phyloP scores from a whole-genome alignment of 2,113 vertebrate genomes.

The Oceanites oceanicus region DNA sequence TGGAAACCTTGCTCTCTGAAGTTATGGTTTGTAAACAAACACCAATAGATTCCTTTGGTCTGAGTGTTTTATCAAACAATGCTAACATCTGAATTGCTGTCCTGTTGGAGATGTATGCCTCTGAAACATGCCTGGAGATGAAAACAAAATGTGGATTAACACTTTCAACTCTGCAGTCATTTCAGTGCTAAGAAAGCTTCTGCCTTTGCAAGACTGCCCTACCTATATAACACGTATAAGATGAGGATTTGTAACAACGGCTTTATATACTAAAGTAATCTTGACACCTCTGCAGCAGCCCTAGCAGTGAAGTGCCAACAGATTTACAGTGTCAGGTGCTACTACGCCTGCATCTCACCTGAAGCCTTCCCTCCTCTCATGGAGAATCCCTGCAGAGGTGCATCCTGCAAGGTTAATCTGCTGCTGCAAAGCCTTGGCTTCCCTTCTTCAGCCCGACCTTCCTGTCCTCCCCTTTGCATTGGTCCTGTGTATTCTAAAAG shows the following conservation, averaged over 20 bases:
- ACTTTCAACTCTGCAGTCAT: not conserved
- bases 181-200: not conserved
- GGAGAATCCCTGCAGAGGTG: no score
- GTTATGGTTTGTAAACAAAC: not conserved
- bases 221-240: rapidly evolving
- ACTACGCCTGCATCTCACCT: not conserved
- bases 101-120: no score
- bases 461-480: not conserved
- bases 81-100: not conserved
- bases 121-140: not conserved
- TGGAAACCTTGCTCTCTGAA: not conserved
- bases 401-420: not conserved
- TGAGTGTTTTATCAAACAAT: not conserved
- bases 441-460: not conserved
- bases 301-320: not conserved
- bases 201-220: not conserved
- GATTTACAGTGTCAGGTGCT: not conserved
- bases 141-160: not conserved
- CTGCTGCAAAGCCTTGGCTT: not conserved
- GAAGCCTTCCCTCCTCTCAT: not conserved
- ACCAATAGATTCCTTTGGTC: not conserved
- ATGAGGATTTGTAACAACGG: not conserved
- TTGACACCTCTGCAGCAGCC: not conserved
- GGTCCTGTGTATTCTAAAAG: rapidly evolving
- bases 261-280: not conserved